These are phyloP conservation scores for Lontra canadensis DNA, from an alignment of 2,113 vertebrate species.

Conservation along the genomic window DNA sequence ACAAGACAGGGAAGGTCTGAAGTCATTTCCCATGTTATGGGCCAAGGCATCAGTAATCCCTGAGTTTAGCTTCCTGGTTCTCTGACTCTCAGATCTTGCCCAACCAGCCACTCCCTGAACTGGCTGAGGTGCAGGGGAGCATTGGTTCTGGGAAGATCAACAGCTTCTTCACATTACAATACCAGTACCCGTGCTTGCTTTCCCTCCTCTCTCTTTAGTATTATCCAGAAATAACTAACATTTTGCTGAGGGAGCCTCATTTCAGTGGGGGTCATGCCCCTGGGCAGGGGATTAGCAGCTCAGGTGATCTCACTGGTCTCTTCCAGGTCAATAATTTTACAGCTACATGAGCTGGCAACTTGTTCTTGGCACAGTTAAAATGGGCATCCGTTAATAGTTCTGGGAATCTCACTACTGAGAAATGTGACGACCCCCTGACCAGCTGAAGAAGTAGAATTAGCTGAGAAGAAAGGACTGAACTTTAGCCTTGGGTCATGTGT, in stretches of 20 bases:
- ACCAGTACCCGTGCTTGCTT: not conserved
- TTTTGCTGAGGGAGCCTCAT: constrained; percentile 17
- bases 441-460: not conserved
- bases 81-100: not conserved
- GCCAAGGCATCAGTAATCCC: not conserved
- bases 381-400: not conserved
- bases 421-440: not conserved
- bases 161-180: not conserved
- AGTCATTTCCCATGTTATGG: not conserved
- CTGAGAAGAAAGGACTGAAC: constrained; percentile 17
- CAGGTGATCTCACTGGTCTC: not conserved
- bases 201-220: not conserved
- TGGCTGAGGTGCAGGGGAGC: not conserved
- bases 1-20: not conserved
- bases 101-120: not conserved
- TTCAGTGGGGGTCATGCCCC: not conserved
- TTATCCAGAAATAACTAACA: not conserved
- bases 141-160: not conserved
- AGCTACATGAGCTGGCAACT: constrained; percentile 16
- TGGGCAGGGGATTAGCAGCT: not conserved
- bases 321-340: constrained; percentile 52
- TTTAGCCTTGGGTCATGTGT: constrained; percentile 24
- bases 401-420: not conserved
- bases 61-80: not conserved
- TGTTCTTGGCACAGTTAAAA: constrained; percentile 31